phyloP scores from a whole-genome alignment of 2,797 vertebrate species.

The Sphaeramia orbicularis region DNA sequence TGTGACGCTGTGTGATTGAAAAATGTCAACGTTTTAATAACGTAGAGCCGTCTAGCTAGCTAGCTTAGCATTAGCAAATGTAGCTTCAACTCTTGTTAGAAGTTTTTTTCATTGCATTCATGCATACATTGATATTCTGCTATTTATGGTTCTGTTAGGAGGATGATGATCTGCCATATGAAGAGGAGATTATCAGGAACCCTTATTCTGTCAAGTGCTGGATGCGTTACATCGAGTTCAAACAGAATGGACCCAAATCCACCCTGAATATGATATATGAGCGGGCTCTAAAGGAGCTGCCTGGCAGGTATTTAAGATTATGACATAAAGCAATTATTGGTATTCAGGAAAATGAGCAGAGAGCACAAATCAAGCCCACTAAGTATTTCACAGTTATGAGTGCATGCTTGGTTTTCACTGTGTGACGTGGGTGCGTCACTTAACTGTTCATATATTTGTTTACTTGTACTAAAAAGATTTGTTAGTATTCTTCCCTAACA shows the following conservation, averaged over 20 bases:
- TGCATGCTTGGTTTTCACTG: not conserved
- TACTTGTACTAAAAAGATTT: no score
- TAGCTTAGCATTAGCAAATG: not conserved
- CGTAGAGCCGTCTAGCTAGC: not conserved
- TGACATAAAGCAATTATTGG: not conserved
- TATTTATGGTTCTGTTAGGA: constrained; percentile 79
- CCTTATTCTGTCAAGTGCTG: constrained; percentile 95
- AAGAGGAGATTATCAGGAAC: constrained; percentile 95
- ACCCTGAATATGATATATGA: constrained; percentile 93
- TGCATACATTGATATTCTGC: not conserved
- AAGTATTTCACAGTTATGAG: not conserved
- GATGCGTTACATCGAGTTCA: constrained; percentile 94
- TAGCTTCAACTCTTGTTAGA: not conserved
- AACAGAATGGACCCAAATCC: constrained; percentile 86
- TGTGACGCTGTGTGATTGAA: not conserved
- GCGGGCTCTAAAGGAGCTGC: constrained; percentile 92
- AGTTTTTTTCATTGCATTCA: not conserved
- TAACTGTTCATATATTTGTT: no score
- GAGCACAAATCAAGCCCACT: not conserved
- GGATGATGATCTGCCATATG: constrained; percentile 94
- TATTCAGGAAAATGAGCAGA: not conserved
- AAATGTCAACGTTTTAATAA: not conserved
- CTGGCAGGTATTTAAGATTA: constrained; percentile 88
- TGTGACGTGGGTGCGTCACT: not conserved
- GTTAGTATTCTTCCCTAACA: not conserved